Base-by-base conservation (phyloP, 2,888 invertebrate genomes). In the Rhyacophila evoluta region DNA sequence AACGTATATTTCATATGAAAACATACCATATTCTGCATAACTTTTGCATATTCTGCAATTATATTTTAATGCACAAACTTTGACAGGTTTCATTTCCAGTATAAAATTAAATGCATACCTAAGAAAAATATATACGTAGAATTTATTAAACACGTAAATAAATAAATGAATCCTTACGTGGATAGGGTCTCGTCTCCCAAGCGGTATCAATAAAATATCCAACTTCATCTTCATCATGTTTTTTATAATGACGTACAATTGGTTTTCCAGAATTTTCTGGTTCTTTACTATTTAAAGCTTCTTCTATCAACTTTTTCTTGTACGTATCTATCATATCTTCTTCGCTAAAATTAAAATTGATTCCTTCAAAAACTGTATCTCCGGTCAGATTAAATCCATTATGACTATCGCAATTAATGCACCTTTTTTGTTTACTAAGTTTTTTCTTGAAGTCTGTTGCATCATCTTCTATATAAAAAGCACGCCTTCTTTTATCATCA, bases 161-260 rank as follows among this genome's bases (percentile, higher is more conserved):
- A 28, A 71, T 11, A n/a, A n/a, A n/a, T 29, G 33, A 6, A 4
- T 29, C n/a, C 76, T 78, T 74, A 80, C 77, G 28, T 15, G 77
- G 37, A 15, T 70, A 79, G 2, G 80, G 80, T 39, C 81, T 78
- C 1, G 85, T 83, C 74, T 87, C 86, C 89, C 89, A 89, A 1
- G 86, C 85, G 0, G 86, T 85, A 80, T 88, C 89, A 72, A 85
- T 87, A 82, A 89, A 89, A 83, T 89, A 89, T 19, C 88, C 88
- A 72, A 87, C 83, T 39, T 86, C 86, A 11, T 88, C 87, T 39
- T 86, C 86, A 11, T 88, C 87, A 28, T 80, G 77, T 19, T 80
- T 80, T 28, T 29, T 75, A 12, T 36, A 67, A 72, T 68, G 75
- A 29, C 73, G 74, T 1, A 38, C 36, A 3, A n/a, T 25, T 11